Evolutionary conservation across 1,140 invertebrate species (phyloP).

Genomic region (Dendrolimus punctatus): DNA sequence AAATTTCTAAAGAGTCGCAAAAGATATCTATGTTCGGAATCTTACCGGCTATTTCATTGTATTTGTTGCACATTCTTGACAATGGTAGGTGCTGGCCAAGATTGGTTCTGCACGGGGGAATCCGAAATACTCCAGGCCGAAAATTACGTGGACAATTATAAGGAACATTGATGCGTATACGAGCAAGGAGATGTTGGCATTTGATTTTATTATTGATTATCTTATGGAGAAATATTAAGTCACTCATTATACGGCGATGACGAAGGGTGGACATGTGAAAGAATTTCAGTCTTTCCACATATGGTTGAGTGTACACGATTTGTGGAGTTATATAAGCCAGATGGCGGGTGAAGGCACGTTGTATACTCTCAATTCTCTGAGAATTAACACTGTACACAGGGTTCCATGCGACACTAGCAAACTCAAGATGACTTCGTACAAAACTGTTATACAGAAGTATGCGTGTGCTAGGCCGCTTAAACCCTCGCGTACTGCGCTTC

Average conservation of each 20-base stretch:
- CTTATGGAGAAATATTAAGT: constrained; percentile 2
- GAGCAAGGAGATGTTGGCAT: background rate
- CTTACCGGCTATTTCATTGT: too few species aligned
- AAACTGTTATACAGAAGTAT: constrained; percentile 11
- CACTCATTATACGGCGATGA: background rate
- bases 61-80: too few species aligned
- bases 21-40: too few species aligned
- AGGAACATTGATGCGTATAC: background rate
- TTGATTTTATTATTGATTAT: constrained; percentile 2
- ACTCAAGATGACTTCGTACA: constrained; percentile 14
- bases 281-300: background rate
- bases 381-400: constrained; percentile 11
- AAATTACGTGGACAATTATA: too few species aligned
- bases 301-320: background rate
- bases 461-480: constrained; percentile 2
- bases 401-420: constrained; percentile 14
- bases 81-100: too few species aligned
- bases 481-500: constrained; percentile 9
- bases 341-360: constrained; percentile 9
- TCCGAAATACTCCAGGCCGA: too few species aligned
- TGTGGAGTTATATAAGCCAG: background rate
- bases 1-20: too few species aligned
- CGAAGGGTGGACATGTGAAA: background rate
- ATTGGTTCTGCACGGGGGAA: too few species aligned
- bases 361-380: constrained; percentile 15